Evolutionary conservation across 2,797 vertebrate genomes (phyloP), one percentile per base, ranked within the genome.

Genomic region (Myotis planiceps): DNA sequence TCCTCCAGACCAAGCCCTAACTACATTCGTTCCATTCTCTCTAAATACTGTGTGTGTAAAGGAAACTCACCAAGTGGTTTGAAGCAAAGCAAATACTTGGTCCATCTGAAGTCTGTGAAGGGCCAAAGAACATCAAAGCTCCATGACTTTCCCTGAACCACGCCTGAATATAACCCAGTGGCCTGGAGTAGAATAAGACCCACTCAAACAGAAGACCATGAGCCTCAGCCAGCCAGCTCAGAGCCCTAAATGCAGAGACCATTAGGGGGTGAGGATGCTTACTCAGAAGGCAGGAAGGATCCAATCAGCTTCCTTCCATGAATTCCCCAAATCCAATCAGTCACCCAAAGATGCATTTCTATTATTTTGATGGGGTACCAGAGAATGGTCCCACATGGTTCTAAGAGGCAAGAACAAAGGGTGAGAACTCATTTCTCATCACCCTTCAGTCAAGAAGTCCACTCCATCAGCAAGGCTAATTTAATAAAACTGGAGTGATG

Each of bases 401-500:
- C 63, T 51, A 45, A 86, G 95, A 97, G 95, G 96, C 69, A 79
- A 97, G 94, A 97, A 96, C 92, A 76, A 96, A 88, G 96, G 96
- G 25, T 95, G 93, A 96, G 95, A 97, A 98, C 97, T 94, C 97
- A 96, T 94, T 95, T 97, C 96, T 97, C 96, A 98, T 97, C 97
- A 97, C 95, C 96, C 93, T 98, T 97, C 95, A 96, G 86, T 95
- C 96, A 97, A 97, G 81, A 98, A 95, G 96, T 94, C 94, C 72
- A 97, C 93, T 80, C 98, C 98, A 98, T 96, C 96, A 96, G 97
- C 65, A 97, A 96, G 88, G 92, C 96, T 98, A 98, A 98, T 98
- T 98, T 98, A 98, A 98, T 98, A 97, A 98, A 97, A 98, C 96
- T 96, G 75, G 94, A 97, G 95, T 92, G 68, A 96, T 92, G 83